A percentile compares a stretch with the other conserved stretches of the same genome.
These are phyloP conservation scores for Antennarius maculatus DNA, from an alignment of 2,797 vertebrate genomes.

Conservation along the genomic window DNA sequence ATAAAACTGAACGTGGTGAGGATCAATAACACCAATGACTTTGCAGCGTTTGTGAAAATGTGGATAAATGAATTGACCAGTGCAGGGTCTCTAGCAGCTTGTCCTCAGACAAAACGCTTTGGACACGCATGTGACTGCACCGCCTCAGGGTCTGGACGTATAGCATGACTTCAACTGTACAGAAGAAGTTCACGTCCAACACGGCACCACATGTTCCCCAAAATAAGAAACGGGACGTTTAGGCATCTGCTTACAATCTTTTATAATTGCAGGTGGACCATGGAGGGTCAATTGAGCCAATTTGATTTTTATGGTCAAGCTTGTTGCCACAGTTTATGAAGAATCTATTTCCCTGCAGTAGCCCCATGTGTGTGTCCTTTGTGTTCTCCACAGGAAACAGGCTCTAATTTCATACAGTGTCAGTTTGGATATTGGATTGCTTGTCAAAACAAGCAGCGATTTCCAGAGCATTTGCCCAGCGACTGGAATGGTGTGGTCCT, in stretches of 20 bases:
- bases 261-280: constrained; percentile 92
- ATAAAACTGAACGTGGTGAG: too few relatives aligned
- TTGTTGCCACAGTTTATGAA: constrained; percentile 83
- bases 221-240: constrained; percentile 82
- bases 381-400: constrained; percentile 87
- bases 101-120: too few relatives aligned
- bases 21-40: too few relatives aligned
- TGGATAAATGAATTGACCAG: too few relatives aligned
- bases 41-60: too few relatives aligned
- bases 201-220: constrained; percentile 83
- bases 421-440: constrained; percentile 86
- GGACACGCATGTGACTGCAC: background rate
- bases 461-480: constrained; percentile 41
- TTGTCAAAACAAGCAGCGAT: constrained; percentile 86
- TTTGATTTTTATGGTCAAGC: constrained; percentile 91
- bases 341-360: constrained; percentile 45
- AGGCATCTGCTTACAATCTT: constrained; percentile 97
- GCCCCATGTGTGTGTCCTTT: constrained; percentile 47
- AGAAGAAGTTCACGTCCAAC: constrained; percentile 56
- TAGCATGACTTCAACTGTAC: constrained; percentile 46
- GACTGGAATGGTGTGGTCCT: constrained; percentile 44
- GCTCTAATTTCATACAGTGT: constrained; percentile 86
- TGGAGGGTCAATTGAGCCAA: constrained; percentile 94
- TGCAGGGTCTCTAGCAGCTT: too few relatives aligned
- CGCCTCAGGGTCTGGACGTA: constrained; percentile 17